A percentile compares a stretch with the other conserved stretches of the same genome.
phyloP scores from a whole-genome alignment of 30 jellyfish, hydroid and myxozoan species.

The Calvadosia cruxmelitensis region DNA sequence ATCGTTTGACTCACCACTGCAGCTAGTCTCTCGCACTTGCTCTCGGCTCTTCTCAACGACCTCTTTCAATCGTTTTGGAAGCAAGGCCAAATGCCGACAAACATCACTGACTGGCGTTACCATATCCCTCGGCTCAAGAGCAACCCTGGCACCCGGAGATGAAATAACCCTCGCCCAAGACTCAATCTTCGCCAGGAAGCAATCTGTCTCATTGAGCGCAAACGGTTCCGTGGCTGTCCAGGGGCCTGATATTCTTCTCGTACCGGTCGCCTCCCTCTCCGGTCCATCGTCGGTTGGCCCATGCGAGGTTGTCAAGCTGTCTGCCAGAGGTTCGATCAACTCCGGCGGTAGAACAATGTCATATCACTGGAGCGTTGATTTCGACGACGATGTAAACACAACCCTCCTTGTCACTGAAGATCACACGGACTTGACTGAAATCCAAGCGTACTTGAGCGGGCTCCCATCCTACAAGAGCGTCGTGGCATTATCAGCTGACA shows the following conservation, averaged over 20 bases:
- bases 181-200: slow-evolving; percentile 17
- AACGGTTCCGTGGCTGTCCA: slow-evolving; percentile 17
- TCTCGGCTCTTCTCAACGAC: slow-evolving; percentile 1
- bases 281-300: slow-evolving; percentile 45
- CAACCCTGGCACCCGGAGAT: slow-evolving; percentile 39
- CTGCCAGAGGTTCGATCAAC: slow-evolving; percentile 26
- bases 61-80: slow-evolving; percentile 14
- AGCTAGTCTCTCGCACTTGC: slow-evolving; percentile 5
- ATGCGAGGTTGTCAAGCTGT: slow-evolving; percentile 25
- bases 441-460: neutral
- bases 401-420: slow-evolving; percentile 6
- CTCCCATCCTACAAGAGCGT: slow-evolving; percentile 10
- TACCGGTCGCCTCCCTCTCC: slow-evolving; percentile 17
- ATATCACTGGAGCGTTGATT: slow-evolving; percentile 39
- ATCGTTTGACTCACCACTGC: slow-evolving; percentile 7
- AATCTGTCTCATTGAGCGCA: slow-evolving; percentile 4
- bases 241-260: slow-evolving; percentile 5
- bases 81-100: slow-evolving; percentile 18
- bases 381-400: slow-evolving; percentile 19
- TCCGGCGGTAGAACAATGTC: slow-evolving; percentile 34
- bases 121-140: slow-evolving; percentile 15
- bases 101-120: slow-evolving; percentile 6
- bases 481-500: neutral
- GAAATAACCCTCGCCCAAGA: neutral
- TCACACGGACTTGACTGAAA: slow-evolving; percentile 2